Evolutionary conservation across 2,888 invertebrate genomes (phyloP).

Genomic region (Asteroscopus sphinx): DNA sequence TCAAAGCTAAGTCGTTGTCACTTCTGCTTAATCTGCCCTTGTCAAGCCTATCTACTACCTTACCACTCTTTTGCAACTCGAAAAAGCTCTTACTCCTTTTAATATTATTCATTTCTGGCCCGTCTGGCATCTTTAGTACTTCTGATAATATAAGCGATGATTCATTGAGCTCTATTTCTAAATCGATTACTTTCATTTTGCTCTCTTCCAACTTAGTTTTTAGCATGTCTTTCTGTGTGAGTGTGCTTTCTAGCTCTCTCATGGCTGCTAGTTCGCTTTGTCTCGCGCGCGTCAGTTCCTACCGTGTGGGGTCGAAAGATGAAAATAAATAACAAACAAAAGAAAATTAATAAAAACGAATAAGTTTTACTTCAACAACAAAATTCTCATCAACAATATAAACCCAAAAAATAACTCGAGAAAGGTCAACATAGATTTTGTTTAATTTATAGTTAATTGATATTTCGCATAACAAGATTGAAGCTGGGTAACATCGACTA

Average conservation of each 20-base stretch:
- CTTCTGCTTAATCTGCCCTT: constrained; percentile 86
- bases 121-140: constrained; percentile 83
- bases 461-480: constrained; percentile 84
- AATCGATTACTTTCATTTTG: constrained; percentile 85
- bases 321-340: constrained; percentile 73
- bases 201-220: constrained; percentile 80
- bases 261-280: constrained; percentile 80
- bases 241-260: constrained; percentile 75
- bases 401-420: constrained; percentile 80
- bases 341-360: constrained; percentile 73
- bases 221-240: constrained; percentile 76
- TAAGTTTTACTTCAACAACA: constrained; percentile 79
- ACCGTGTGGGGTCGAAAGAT: constrained; percentile 76
- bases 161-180: constrained; percentile 88
- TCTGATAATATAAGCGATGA: constrained; percentile 88
- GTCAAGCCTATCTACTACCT: constrained; percentile 90
- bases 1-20: constrained; percentile 78
- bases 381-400: constrained; percentile 79
- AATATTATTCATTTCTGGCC: constrained; percentile 75
- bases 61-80: constrained; percentile 89
- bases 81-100: constrained; percentile 85
- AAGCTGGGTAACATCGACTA: constrained; percentile 87
- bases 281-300: constrained; percentile 82
- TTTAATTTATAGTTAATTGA: constrained; percentile 75
- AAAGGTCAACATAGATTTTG: constrained; percentile 78